A percentile compares a stretch with the other conserved stretches of the same genome.
Conservation (phyloP, 2,113 vertebrate species). For the Cathartes aura region DNA sequence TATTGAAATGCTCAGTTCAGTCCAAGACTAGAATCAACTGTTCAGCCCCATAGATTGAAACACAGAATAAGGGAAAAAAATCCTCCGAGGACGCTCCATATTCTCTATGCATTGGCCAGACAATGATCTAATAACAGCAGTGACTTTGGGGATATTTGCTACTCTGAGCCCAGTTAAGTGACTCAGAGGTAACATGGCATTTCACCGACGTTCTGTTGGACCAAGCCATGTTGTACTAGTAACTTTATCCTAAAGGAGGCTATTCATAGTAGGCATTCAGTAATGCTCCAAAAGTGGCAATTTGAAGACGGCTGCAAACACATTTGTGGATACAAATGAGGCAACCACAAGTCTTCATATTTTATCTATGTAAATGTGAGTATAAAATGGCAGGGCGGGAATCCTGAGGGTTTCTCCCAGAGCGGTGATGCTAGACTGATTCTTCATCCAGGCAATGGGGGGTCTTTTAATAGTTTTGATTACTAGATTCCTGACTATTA, state of each 20-base stretch:
- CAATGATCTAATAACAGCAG: conserved; percentile 67
- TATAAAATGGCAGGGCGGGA: neutral
- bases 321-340: neutral
- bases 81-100: conserved; percentile 33
- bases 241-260: neutral
- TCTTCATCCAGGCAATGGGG: neutral
- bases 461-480: neutral
- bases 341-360: neutral
- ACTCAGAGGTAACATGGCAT: neutral
- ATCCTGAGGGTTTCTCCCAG: neutral
- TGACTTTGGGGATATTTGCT: conserved; percentile 32
- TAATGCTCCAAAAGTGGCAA: neutral
- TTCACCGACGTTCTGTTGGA: neutral
- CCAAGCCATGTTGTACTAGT: neutral
- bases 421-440: neutral
- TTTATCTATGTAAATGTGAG: neutral
- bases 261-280: neutral
- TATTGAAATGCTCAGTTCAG: conserved; percentile 42
- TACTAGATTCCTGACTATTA: neutral
- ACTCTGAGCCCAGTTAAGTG: conserved; percentile 17
- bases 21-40: conserved; percentile 52
- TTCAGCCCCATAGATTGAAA: conserved; percentile 33
- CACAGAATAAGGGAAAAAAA: neutral
- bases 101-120: conserved; percentile 51
- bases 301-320: neutral